These are phyloP conservation scores for Anolis carolinensis DNA, from an alignment of 2,113 vertebrate species.

Conservation along the genomic window DNA sequence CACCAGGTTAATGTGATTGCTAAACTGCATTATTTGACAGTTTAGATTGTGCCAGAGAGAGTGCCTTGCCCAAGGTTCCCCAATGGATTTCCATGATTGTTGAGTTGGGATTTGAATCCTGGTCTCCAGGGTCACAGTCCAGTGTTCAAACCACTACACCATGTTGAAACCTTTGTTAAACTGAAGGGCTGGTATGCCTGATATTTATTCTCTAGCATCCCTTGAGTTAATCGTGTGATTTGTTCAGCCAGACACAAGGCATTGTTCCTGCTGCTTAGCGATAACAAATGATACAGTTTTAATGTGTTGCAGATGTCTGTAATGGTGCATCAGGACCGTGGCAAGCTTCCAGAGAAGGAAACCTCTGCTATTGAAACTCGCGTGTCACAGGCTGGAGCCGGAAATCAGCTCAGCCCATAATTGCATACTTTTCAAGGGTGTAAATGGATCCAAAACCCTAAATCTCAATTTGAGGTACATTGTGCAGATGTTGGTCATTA, in stretches of 20 bases:
- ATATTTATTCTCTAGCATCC: conserved; percentile 23
- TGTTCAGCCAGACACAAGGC: conserved; percentile 49
- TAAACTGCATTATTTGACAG: too few species aligned
- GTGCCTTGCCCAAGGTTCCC: too few species aligned
- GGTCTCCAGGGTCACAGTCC: too few species aligned
- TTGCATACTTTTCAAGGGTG: conserved; percentile 39
- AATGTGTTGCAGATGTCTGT: conserved; percentile 64
- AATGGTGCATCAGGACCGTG: conserved; percentile 63
- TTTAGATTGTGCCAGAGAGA: too few species aligned
- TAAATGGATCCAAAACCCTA: conserved; percentile 42
- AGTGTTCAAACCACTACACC: background rate
- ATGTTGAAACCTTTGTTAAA: background rate
- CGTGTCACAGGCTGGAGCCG: background rate
- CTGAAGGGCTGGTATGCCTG: background rate
- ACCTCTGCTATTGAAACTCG: conserved; percentile 6
- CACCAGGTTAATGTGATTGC: too few species aligned
- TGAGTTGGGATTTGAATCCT: too few species aligned
- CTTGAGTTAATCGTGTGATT: conserved; percentile 43
- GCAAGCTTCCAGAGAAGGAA: conserved; percentile 60
- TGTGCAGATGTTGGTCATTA: conserved; percentile 54
- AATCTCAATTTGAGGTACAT: conserved; percentile 37
- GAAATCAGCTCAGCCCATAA: conserved; percentile 53
- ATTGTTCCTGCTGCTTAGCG: conserved; percentile 45
- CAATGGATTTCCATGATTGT: too few species aligned
- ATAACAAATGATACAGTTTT: conserved; percentile 55